A percentile compares a stretch with the other conserved stretches of the same genome.
phyloP scores from a whole-genome alignment of 2,888 invertebrate species.

The Cenopis cana region DNA sequence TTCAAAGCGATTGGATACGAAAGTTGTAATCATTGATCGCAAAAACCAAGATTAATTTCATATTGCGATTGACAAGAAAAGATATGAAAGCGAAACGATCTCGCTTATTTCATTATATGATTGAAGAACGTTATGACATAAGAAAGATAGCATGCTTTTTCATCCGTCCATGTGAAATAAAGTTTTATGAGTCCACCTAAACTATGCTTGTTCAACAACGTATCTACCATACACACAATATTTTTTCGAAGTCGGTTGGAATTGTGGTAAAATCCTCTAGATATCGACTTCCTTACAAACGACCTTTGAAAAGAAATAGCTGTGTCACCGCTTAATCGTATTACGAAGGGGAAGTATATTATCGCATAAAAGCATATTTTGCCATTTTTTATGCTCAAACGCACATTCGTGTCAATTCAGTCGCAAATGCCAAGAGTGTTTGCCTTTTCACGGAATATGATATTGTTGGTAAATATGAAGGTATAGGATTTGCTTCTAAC shows the following conservation, averaged over 20 bases:
- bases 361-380: slow-evolving; percentile 36
- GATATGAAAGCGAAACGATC: slow-evolving; percentile 30
- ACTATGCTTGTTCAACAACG: background rate
- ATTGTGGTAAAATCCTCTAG: slow-evolving; percentile 20
- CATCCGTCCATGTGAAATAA: background rate
- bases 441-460: slow-evolving; percentile 45
- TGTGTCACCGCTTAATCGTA: slow-evolving; percentile 33
- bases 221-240: background rate
- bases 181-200: background rate
- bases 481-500: slow-evolving; percentile 11
- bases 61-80: slow-evolving; percentile 32
- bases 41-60: slow-evolving; percentile 41
- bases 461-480: slow-evolving; percentile 19
- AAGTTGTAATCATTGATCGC: slow-evolving; percentile 29
- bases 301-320: slow-evolving; percentile 32
- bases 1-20: slow-evolving; percentile 38
- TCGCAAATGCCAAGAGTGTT: slow-evolving; percentile 59
- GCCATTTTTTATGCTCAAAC: slow-evolving; percentile 59
- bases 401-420: slow-evolving; percentile 59
- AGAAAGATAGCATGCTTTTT: background rate
- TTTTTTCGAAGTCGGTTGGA: background rate
- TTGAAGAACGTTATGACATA: slow-evolving; percentile 14
- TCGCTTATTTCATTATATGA: background rate
- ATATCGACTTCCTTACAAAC: slow-evolving; percentile 22
- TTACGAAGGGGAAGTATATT: slow-evolving; percentile 40